phyloP scores from a whole-genome alignment of 2,888 invertebrate species.

The Romanomermis culicivorax region DNA sequence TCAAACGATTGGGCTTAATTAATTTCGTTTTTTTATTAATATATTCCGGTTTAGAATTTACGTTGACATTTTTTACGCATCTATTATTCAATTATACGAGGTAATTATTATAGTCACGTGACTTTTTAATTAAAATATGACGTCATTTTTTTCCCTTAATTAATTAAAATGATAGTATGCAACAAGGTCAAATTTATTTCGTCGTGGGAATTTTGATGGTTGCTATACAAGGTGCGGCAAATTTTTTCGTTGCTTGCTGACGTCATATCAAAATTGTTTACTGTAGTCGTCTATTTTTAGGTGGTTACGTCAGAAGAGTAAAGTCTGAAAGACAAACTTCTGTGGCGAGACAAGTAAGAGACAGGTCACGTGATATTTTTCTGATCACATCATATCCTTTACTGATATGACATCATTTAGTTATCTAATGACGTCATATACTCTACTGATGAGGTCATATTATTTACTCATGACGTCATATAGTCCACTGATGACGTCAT shows the following conservation, averaged over 20 bases:
- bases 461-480: too few species aligned
- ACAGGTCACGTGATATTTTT: too few species aligned
- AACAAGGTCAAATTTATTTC: slow-evolving; percentile 93
- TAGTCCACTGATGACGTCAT: too few species aligned
- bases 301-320: slow-evolving; percentile 60
- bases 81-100: slow-evolving; percentile 60
- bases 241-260: slow-evolving; percentile 17
- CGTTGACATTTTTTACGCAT: slow-evolving; percentile 83
- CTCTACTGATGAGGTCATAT: too few species aligned
- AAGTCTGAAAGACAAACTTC: slow-evolving; percentile 39
- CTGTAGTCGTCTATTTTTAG: slow-evolving; percentile 19
- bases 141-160: neutral
- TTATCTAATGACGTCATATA: too few species aligned
- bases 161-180: slow-evolving; percentile 45
- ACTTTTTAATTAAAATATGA: slow-evolving; percentile 2
- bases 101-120: slow-evolving; percentile 19
- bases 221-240: slow-evolving; percentile 41
- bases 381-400: too few species aligned
- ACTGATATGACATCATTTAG: too few species aligned
- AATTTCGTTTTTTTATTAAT: slow-evolving; percentile 71
- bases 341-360: neutral
- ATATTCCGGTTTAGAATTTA: slow-evolving; percentile 90
- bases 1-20: slow-evolving; percentile 30
- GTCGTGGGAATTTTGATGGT: slow-evolving; percentile 81
- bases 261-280: slow-evolving; percentile 30